Percentiles rank a stretch among this genome's conserved stretches.
These are phyloP conservation scores for Amblyopsis rosae DNA, from an alignment of 2,113 vertebrate species.

Conservation along the genomic window DNA sequence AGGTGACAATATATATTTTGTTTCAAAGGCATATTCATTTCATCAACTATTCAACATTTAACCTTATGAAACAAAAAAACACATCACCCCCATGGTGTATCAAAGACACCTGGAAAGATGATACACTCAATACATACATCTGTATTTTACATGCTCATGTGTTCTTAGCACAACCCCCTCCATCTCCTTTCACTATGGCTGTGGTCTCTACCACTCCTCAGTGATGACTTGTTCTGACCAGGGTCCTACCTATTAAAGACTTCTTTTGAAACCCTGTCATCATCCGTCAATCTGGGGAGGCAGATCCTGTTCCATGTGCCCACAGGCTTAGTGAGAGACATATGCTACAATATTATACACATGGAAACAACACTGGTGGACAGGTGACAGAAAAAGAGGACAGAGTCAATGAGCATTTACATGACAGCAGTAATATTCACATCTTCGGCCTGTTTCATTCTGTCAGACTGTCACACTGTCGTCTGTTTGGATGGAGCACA, in stretches of 20 bases:
- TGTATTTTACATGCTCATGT: too few species aligned
- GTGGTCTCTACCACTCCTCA: too few species aligned
- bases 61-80: too few species aligned
- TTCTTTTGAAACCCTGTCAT: not conserved
- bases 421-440: conserved; percentile 54
- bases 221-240: not conserved
- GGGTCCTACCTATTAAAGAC: not conserved
- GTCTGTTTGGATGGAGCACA: conserved; percentile 14
- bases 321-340: not conserved
- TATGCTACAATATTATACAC: not conserved
- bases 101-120: too few species aligned
- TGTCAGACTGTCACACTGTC: conserved; percentile 40
- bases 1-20: too few species aligned
- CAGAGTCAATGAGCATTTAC: conserved; percentile 55
- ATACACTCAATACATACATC: too few species aligned
- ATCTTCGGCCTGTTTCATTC: conserved; percentile 52
- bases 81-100: too few species aligned
- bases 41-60: too few species aligned
- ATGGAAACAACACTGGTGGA: not conserved
- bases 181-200: not conserved
- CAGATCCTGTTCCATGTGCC: conserved; percentile 31
- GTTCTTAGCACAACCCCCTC: too few species aligned
- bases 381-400: not conserved
- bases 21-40: too few species aligned
- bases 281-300: conserved; percentile 6